These are phyloP conservation scores for Mycteria americana DNA, from an alignment of 2,797 vertebrate genomes.

Conservation along the genomic window DNA sequence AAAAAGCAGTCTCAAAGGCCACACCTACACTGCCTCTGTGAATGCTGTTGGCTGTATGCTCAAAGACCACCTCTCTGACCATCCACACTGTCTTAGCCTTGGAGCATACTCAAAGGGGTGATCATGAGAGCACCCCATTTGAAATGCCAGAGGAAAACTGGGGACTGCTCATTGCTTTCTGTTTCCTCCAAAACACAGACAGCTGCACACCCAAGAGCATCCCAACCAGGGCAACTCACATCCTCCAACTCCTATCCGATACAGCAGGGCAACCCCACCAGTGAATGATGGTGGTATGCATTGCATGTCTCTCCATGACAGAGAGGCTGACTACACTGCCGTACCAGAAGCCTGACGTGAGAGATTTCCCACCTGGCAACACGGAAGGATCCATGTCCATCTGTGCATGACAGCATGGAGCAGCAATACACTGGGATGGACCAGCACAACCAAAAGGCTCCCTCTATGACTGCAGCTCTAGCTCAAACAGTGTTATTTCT, in stretches of 20 bases:
- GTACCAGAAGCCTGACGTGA: background rate
- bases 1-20: background rate
- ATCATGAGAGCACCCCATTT: background rate
- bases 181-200: background rate
- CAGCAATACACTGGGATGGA: background rate
- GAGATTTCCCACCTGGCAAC: background rate
- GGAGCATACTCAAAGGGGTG: background rate
- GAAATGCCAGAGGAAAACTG: background rate
- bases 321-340: background rate
- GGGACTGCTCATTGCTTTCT: background rate
- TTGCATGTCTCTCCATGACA: background rate
- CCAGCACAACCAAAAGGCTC: background rate
- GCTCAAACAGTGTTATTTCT: background rate
- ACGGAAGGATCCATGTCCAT: rapidly evolving
- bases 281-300: background rate
- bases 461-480: background rate
- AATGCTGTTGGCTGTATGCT: background rate
- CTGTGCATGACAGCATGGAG: background rate
- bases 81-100: background rate
- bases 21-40: background rate
- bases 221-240: background rate
- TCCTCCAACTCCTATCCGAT: background rate
- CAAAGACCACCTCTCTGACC: background rate
- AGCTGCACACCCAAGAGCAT: background rate
- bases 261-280: background rate